Evolutionary conservation across 2,113 vertebrate species (phyloP).

Genomic region (Heliornis fulica): DNA sequence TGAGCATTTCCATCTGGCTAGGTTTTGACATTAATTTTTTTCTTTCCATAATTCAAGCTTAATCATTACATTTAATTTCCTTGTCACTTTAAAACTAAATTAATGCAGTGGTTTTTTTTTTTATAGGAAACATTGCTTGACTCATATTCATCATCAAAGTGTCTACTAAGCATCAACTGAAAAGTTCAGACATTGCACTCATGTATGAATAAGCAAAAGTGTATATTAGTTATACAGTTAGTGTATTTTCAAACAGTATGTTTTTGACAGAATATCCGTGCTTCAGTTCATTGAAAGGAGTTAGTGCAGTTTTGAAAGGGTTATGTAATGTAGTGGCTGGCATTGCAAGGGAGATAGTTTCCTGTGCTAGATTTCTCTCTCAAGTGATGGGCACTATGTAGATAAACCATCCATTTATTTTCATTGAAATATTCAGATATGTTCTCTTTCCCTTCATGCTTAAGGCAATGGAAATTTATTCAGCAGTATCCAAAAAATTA

Average conservation of each 20-base stretch:
- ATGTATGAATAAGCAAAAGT: background rate
- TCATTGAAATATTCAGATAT: background rate
- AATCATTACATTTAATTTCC: background rate
- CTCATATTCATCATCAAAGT: background rate
- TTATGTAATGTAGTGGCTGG: background rate
- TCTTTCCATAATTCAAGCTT: background rate
- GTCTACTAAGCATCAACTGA: background rate
- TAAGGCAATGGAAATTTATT: background rate
- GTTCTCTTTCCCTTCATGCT: background rate
- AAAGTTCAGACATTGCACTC: background rate
- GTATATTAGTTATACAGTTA: no score
- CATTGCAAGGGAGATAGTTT: background rate
- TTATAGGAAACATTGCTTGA: background rate
- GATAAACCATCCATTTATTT: background rate
- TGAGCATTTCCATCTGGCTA: slow-evolving; percentile 16
- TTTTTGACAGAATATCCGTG: slow-evolving; percentile 32
- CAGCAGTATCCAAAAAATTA: background rate
- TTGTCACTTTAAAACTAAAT: background rate
- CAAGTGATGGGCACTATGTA: background rate
- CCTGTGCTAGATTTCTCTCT: background rate
- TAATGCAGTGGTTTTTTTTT: background rate
- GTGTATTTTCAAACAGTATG: background rate
- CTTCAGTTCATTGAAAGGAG: background rate
- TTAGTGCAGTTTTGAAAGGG: background rate
- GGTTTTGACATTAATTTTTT: background rate